Percentiles rank a stretch among this genome's conserved stretches.
phyloP scores from a whole-genome alignment of 2,797 vertebrate genomes.

The Helarctos malayanus region DNA sequence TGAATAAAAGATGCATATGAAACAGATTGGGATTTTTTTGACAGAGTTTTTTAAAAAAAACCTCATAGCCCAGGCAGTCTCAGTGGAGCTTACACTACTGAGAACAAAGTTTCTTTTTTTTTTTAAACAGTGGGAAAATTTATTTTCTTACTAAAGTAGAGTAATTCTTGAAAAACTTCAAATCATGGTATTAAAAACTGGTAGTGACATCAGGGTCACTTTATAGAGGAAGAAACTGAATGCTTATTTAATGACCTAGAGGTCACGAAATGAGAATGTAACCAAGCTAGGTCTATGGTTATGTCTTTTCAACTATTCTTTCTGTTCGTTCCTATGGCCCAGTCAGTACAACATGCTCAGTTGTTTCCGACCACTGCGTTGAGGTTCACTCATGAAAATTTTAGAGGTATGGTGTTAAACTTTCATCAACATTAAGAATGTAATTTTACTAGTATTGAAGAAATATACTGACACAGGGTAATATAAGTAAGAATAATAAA shows the following conservation, averaged over 20 bases:
- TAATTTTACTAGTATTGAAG: neutral
- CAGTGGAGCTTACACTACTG: neutral
- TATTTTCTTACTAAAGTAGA: neutral
- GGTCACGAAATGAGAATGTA: neutral
- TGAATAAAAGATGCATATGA: neutral
- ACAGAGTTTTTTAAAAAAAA: neutral
- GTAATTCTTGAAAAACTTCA: neutral
- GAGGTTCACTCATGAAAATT: neutral
- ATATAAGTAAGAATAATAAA: neutral
- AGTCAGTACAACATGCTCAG: neutral
- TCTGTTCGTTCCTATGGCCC: neutral
- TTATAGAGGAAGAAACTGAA: neutral
- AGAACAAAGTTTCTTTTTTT: neutral
- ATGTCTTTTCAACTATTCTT: neutral
- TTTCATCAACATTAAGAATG: slow-evolving; percentile 20
- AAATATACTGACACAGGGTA: neutral
- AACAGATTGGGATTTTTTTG: neutral
- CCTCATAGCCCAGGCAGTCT: neutral
- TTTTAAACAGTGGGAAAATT: neutral
- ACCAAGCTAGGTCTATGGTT: neutral
- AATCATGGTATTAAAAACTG: neutral
- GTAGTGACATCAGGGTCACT: neutral
- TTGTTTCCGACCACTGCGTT: neutral
- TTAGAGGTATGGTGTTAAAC: neutral
- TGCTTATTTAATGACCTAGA: neutral